phyloP scores from a whole-genome alignment of 1,140 invertebrate species.

The Apis cerana region DNA sequence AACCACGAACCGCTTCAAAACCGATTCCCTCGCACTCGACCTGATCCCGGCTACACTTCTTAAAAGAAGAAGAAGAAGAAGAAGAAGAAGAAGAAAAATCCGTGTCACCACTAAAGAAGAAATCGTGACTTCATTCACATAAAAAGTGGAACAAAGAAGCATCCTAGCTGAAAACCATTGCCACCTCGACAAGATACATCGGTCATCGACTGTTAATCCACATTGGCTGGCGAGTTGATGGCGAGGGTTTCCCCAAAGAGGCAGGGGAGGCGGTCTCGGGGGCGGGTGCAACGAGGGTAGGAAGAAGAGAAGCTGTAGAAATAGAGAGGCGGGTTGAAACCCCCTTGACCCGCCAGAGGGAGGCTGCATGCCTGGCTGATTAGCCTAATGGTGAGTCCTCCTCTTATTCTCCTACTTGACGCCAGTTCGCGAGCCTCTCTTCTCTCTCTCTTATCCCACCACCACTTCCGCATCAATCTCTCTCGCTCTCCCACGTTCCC shows the following conservation, averaged over 20 bases:
- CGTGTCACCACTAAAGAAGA: background rate
- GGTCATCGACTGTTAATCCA: conserved; percentile 36
- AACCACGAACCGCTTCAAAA: background rate
- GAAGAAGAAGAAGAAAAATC: background rate
- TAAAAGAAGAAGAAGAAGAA: background rate
- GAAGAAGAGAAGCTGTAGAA: conserved; percentile 61
- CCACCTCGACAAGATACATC: background rate
- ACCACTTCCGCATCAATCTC: conserved; percentile 1
- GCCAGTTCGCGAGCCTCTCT: conserved; percentile 66
- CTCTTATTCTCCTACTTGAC: conserved; percentile 77
- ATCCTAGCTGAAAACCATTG: background rate
- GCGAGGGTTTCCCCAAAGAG: conserved; percentile 19
- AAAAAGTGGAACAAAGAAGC: too few species aligned
- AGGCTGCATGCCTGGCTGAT: conserved; percentile 75
- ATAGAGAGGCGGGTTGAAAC: conserved; percentile 71
- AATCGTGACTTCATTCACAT: too few species aligned
- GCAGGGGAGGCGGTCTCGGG: conserved; percentile 22
- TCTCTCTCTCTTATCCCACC: conserved; percentile 48
- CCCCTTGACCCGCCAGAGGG: conserved; percentile 73
- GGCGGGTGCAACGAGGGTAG: conserved; percentile 31
- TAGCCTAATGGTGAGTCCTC: conserved; percentile 79
- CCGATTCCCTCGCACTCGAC: background rate
- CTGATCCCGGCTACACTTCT: background rate
- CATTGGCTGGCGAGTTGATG: conserved; percentile 23
- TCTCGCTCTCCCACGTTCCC: background rate